Base-by-base conservation (phyloP, 2,797 vertebrate genomes). In the Acridotheres tristis region DNA sequence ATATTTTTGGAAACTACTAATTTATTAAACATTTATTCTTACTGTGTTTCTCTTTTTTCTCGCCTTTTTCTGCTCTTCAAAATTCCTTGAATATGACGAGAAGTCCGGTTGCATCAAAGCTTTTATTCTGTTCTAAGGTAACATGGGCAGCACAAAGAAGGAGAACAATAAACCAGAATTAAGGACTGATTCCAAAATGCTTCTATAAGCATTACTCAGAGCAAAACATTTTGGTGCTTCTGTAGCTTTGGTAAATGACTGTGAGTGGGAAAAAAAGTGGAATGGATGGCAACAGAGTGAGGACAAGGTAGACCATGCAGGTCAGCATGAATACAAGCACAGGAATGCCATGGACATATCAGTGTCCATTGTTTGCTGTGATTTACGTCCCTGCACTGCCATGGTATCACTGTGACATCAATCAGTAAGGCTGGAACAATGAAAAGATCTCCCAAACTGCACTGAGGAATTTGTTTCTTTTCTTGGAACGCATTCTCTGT, bases 261-360 rank as follows among this genome's bases (percentile, higher is more conserved):
- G 3, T 50, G 43, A 77, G 32, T 40, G 3, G 20, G 5, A 4
- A 57, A 71, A 66, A 42, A 11, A 40, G 9, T 6, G 45, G 20
- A 87, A 69, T 26, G 36, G 9, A 40, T 51, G 4, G 17, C 27
- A 88, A 15, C 22, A n/a, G 7, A 40, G 1, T 1, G 4, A 3
- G 6, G 34, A 2, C 0, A 4, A 54, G 7, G 17, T 29, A 11
- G 0, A 58, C 22, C 11, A 13, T 36, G 5, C 11, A 63, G 29
- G 4, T 54, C 42, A 45, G 29, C 14, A 50, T 6, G 32, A 61
- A 42, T 29, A 34, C 0, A 4, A 66, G 30, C 36, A 57, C 25
- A 62, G 16, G 53, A 88, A 48, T 48, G 42, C 18, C 17, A 38
- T 14, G 26, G 57, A 51, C 11, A 55, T 32, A 10, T 9, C 53